These are phyloP conservation scores for Charanyca ferruginea DNA, from an alignment of 2,888 invertebrate genomes.

Conservation along the genomic window DNA sequence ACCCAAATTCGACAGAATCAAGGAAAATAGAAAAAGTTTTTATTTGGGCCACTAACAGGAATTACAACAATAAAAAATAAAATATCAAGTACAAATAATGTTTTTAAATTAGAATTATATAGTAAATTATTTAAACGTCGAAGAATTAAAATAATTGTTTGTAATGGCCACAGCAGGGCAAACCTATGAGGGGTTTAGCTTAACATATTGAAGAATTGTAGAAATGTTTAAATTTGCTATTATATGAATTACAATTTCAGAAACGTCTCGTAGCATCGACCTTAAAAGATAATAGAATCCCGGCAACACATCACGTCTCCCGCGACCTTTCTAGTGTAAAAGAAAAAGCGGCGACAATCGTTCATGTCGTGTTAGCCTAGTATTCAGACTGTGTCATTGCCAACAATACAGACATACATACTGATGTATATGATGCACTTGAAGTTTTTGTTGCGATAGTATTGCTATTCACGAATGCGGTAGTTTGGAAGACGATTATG, in stretches of 20 bases:
- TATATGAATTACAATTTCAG: conserved; percentile 30
- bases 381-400: conserved; percentile 60
- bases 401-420: conserved; percentile 45
- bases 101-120: neutral
- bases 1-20: neutral
- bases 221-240: conserved; percentile 4
- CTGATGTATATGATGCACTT: conserved; percentile 26
- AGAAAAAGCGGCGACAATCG: conserved; percentile 56
- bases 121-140: neutral
- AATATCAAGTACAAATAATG: neutral
- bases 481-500: neutral
- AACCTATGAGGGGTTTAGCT: too few relatives aligned
- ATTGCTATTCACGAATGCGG: conserved; percentile 7
- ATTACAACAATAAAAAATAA: neutral
- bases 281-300: conserved; percentile 33
- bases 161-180: neutral
- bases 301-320: conserved; percentile 19
- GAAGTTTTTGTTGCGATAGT: conserved; percentile 27
- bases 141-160: neutral
- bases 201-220: neutral
- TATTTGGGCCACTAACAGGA: neutral
- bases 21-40: neutral
- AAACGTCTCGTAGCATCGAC: conserved; percentile 18
- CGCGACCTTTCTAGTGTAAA: conserved; percentile 49
- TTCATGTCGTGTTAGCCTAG: conserved; percentile 53